A percentile compares a stretch with the other conserved stretches of the same genome.
These are phyloP conservation scores for Epinephelus malabaricus DNA, from an alignment of 2,797 vertebrate species.

Conservation along the genomic window DNA sequence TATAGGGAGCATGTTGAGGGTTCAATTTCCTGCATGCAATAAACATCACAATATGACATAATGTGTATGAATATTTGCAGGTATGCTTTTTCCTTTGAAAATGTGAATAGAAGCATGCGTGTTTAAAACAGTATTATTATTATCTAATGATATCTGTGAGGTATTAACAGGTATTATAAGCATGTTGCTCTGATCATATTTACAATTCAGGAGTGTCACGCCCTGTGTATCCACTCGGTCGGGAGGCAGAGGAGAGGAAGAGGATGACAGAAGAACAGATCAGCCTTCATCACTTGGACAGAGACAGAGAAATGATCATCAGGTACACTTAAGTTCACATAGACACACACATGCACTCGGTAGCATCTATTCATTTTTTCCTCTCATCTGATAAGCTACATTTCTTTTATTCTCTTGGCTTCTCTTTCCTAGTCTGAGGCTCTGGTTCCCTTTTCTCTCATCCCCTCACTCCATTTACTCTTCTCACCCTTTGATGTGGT, in stretches of 20 bases:
- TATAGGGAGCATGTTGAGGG: neutral
- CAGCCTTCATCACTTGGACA: conserved; percentile 87
- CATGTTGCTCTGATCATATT: conserved; percentile 28
- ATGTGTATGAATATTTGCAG: neutral
- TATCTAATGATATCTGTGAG: conserved; percentile 7
- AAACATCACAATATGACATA: neutral
- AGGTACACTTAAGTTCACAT: conserved; percentile 80
- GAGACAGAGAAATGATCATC: conserved; percentile 92
- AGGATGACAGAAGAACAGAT: conserved; percentile 93
- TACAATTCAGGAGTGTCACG: conserved; percentile 82
- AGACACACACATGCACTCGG: conserved; percentile 9
- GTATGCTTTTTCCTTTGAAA: neutral
- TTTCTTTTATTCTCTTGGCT: conserved; percentile 73
- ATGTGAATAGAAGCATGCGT: neutral
- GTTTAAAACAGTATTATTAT: neutral
- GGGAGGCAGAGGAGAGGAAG: conserved; percentile 91
- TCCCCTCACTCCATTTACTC: conserved; percentile 77
- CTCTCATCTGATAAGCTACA: conserved; percentile 74
- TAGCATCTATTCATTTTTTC: conserved; percentile 59
- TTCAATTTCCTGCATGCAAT: neutral
- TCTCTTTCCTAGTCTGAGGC: conserved; percentile 61
- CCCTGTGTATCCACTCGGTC: conserved; percentile 88
- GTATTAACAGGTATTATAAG: neutral
- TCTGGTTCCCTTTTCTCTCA: conserved; percentile 65
- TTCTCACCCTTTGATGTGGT: conserved; percentile 82